phyloP scores from a whole-genome alignment of 2,113 vertebrate genomes.

The Cyrtonyx montezumae region DNA sequence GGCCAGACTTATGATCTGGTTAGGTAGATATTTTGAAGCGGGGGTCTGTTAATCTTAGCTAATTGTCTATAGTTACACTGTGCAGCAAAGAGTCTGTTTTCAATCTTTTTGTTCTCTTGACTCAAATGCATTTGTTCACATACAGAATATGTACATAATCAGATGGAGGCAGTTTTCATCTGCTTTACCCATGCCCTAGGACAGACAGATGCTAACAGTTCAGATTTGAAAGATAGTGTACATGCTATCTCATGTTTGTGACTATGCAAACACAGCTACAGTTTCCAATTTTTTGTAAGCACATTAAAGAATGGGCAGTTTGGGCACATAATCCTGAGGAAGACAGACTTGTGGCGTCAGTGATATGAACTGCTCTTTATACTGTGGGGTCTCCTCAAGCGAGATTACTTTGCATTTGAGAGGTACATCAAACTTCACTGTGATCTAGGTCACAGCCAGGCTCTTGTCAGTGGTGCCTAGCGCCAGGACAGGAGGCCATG shows the following conservation, averaged over 20 bases:
- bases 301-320: accelerated
- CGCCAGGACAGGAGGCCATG: neutral
- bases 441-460: neutral
- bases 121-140: neutral
- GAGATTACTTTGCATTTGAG: neutral
- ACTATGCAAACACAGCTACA: neutral
- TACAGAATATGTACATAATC: neutral
- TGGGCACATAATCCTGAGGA: accelerated
- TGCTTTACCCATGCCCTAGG: neutral
- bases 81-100: neutral
- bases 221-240: neutral
- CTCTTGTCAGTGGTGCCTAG: neutral
- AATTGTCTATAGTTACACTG: neutral
- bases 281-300: neutral
- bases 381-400: neutral
- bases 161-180: slow-evolving; percentile 6
- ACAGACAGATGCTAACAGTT: neutral
- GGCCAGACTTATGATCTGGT: neutral
- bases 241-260: neutral
- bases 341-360: neutral
- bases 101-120: neutral
- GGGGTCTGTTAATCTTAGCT: neutral
- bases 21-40: neutral
- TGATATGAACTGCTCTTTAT: neutral
- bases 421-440: neutral